A percentile compares a stretch with the other conserved stretches of the same genome.
These are phyloP conservation scores for Drosophila parabipectinata DNA, from an alignment of 1,140 invertebrate species.

Conservation along the genomic window DNA sequence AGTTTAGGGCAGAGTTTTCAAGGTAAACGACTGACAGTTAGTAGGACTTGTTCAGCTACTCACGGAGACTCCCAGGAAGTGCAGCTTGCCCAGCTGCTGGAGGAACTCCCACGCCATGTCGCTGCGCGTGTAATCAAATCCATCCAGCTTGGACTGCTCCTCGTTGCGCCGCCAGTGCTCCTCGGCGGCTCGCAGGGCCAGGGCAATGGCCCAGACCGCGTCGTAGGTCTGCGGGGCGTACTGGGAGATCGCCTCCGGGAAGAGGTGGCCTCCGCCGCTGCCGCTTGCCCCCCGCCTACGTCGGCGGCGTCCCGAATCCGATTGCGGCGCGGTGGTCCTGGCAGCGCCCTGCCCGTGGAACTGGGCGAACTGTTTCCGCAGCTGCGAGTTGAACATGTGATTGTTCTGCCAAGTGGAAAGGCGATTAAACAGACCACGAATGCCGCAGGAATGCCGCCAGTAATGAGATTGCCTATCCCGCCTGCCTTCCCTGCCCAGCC, in stretches of 20 bases:
- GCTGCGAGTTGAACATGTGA: constrained; percentile 86
- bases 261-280: constrained; percentile 32
- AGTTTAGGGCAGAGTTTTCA: background rate
- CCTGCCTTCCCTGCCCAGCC: background rate
- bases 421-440: constrained; percentile 40
- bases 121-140: constrained; percentile 89
- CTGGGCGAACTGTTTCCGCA: constrained; percentile 71
- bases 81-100: constrained; percentile 88
- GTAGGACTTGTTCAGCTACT: constrained; percentile 62
- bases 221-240: constrained; percentile 93
- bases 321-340: constrained; percentile 47
- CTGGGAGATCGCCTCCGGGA: constrained; percentile 85
- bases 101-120: constrained; percentile 89
- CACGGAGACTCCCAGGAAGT: constrained; percentile 93
- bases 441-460: constrained; percentile 37
- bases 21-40: too few relatives aligned
- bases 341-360: constrained; percentile 53
- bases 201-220: constrained; percentile 94
- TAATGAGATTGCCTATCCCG: constrained; percentile 68
- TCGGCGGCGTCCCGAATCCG: constrained; percentile 29
- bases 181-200: constrained; percentile 85
- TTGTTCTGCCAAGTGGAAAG: constrained; percentile 86
- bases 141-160: constrained; percentile 84
- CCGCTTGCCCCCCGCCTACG: constrained; percentile 34
- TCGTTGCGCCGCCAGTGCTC: constrained; percentile 73